A percentile compares a stretch with the other conserved stretches of the same genome.
phyloP scores from a whole-genome alignment of 2,888 invertebrate species.

The Hyposoter dolosus region DNA sequence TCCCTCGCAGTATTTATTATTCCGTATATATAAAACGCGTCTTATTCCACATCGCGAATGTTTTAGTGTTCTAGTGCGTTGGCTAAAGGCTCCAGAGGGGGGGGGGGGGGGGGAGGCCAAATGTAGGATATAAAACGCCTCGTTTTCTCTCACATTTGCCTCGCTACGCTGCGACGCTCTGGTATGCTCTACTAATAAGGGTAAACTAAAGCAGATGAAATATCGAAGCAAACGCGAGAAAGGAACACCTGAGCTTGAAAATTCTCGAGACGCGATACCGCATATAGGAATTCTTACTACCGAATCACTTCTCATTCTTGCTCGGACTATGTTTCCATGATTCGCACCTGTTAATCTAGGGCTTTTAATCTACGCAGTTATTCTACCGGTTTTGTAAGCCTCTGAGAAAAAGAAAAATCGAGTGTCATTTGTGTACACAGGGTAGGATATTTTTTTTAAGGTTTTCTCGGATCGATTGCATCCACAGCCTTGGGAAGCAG shows the following conservation, averaged over 20 bases:
- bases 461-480: not conserved
- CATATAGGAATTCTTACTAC: conserved; percentile 44
- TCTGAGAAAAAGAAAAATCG: not conserved
- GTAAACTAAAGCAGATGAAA: not conserved
- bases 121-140: conserved; percentile 34
- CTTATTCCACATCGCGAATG: not conserved
- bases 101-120: not conserved
- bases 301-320: conserved; percentile 47
- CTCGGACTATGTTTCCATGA: not conserved
- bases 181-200: conserved; percentile 56
- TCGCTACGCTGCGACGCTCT: conserved; percentile 35
- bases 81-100: not conserved
- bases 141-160: conserved; percentile 55
- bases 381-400: not conserved
- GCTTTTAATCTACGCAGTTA: conserved; percentile 8
- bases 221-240: conserved; percentile 38
- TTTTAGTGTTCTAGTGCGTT: not conserved
- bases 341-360: conserved; percentile 34
- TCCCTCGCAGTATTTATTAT: conserved; percentile 37
- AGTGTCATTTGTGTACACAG: not conserved
- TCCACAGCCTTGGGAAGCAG: not conserved
- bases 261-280: conserved; percentile 1
- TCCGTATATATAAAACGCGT: conserved; percentile 6
- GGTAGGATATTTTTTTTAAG: not conserved
- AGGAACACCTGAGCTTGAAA: conserved; percentile 59